These are phyloP conservation scores for Cataglyphis rosenhaueri DNA, from an alignment of 2,888 invertebrate genomes.

Conservation along the genomic window DNA sequence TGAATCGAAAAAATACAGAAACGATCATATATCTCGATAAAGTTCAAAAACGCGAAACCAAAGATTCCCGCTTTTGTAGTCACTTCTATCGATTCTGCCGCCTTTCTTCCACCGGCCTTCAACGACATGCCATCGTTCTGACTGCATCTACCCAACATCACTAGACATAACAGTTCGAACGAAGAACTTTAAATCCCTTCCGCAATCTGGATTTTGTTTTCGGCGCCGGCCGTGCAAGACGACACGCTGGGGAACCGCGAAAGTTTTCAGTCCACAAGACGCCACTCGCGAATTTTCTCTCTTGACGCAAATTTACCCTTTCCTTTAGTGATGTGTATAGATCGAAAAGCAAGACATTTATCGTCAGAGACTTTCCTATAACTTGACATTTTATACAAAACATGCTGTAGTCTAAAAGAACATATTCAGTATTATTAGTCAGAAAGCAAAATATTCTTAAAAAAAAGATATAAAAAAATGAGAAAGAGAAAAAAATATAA, in stretches of 20 bases:
- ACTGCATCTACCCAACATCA: constrained; percentile 74
- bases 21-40: constrained; percentile 33
- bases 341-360: constrained; percentile 70
- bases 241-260: constrained; percentile 59
- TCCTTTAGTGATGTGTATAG: constrained; percentile 20
- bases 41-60: constrained; percentile 32
- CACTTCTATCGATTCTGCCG: constrained; percentile 24
- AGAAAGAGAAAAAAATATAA: background rate
- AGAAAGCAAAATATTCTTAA: background rate
- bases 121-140: constrained; percentile 64
- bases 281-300: constrained; percentile 68
- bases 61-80: constrained; percentile 38
- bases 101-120: constrained; percentile 34
- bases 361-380: constrained; percentile 44
- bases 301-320: constrained; percentile 53
- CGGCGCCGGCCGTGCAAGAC: constrained; percentile 57
- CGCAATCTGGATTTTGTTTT: constrained; percentile 73
- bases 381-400: constrained; percentile 6
- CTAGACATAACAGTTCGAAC: constrained; percentile 72
- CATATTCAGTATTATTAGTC: too few relatives aligned
- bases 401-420: background rate
- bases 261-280: constrained; percentile 72
- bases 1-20: background rate
- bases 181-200: constrained; percentile 68
- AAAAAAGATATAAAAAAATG: background rate